Evolutionary conservation across 2,888 invertebrate genomes (phyloP).

Genomic region (Oscheius sp.): DNA sequence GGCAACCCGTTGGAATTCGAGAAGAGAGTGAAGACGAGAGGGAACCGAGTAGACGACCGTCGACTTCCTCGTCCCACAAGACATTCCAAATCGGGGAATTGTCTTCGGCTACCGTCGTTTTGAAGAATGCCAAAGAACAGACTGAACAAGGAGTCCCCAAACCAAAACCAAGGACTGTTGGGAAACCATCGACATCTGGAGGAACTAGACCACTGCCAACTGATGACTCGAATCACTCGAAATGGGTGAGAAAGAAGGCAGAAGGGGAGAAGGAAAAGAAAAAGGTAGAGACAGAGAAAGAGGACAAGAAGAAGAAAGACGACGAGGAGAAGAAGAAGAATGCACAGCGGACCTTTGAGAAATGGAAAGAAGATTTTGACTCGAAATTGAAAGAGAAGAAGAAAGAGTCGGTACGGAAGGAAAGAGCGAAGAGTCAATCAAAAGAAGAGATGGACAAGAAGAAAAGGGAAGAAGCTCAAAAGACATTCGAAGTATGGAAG

Average conservation of each 20-base stretch:
- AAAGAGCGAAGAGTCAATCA: background rate
- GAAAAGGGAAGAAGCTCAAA: conserved; percentile 14
- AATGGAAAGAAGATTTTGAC: conserved; percentile 47
- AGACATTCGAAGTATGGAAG: conserved; percentile 49
- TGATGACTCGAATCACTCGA: conserved; percentile 34
- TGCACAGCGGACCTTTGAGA: conserved; percentile 42
- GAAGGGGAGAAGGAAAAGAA: conserved; percentile 37
- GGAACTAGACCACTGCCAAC: background rate
- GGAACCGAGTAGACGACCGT: conserved; percentile 4
- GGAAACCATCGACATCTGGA: background rate
- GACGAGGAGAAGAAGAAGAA: conserved; percentile 46
- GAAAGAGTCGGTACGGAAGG: background rate
- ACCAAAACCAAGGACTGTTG: background rate
- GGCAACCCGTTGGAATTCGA: conserved; percentile 17
- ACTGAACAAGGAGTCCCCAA: background rate
- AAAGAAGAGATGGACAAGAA: conserved; percentile 41
- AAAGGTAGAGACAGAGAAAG: conserved; percentile 30
- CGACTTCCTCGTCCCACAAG: conserved; percentile 11
- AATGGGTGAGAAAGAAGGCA: conserved; percentile 46
- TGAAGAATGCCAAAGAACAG: background rate
- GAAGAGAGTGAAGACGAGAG: conserved; percentile 30
- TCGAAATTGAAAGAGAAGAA: conserved; percentile 22
- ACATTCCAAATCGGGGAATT: conserved; percentile 23
- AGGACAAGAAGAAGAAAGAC: conserved; percentile 35
- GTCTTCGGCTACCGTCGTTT: conserved; percentile 15